A percentile compares a stretch with the other conserved stretches of the same genome.
These are phyloP conservation scores for Alaudala cheleensis DNA, from an alignment of 2,113 vertebrate genomes.

Conservation along the genomic window DNA sequence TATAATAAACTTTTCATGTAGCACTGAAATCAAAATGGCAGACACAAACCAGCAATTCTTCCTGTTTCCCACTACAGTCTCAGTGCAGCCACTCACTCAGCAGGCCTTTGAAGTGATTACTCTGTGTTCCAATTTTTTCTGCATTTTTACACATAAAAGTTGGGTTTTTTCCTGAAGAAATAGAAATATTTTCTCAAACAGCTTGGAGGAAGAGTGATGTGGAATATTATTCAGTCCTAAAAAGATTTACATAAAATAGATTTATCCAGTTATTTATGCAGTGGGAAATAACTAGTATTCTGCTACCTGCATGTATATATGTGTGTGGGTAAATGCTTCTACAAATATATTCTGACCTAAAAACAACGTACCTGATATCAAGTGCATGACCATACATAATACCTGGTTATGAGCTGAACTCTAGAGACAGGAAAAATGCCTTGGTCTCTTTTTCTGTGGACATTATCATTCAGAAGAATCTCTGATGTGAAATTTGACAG, in stretches of 20 bases:
- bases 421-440: neutral
- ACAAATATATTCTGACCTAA: neutral
- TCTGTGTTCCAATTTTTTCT: neutral
- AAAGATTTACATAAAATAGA: neutral
- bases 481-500: constrained; percentile 22
- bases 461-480: neutral
- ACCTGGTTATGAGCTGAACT: neutral
- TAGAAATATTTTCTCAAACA: neutral
- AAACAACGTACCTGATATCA: neutral
- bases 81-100: neutral
- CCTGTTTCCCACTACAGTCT: neutral
- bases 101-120: neutral
- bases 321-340: neutral
- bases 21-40: constrained; percentile 7
- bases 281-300: neutral
- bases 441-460: neutral
- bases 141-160: neutral
- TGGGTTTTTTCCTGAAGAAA: neutral
- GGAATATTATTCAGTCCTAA: neutral
- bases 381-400: neutral
- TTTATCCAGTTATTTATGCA: neutral
- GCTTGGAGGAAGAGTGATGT: neutral
- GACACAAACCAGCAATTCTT: neutral
- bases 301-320: neutral
- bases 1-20: neutral